Base-by-base conservation (phyloP, 2,888 invertebrate species). In the Drosophila emarginata region DNA sequence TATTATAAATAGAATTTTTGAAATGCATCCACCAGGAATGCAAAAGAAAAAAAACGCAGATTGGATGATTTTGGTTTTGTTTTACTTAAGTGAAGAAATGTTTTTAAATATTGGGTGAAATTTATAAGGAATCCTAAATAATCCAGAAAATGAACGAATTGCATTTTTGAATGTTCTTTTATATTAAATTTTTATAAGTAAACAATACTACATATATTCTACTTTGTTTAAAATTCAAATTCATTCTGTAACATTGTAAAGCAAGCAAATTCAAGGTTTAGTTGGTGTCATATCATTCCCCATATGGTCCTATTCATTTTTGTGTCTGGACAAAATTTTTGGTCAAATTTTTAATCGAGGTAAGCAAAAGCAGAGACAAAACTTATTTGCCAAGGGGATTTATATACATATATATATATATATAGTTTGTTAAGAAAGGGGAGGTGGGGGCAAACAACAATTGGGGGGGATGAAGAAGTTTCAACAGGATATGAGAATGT, bases 341-440 rank as follows among this genome's bases (percentile, higher is more conserved):
- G 28, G 51, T 11, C 23, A 80, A 76, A 68, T 83, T 81, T 64
- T 66, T 66, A 45, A 45, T 60, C 39, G 68, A 75, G 83, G 66
- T 82, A 80, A 66, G 65, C 73, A 51, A 63, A 50, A 56, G 37
- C 53, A 64, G 59, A 53, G 57, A 60, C 54, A 65, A 69, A 76
- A 64, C 73, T 66, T 77, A 78, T 68, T 80, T 71, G n/a, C 57
- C 37, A 32, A 40, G 6, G 36, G 3, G 51, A 60, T 32, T 50
- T 28, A 28, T 6, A 28, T 28, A 28, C 4, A 28, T 6, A 32
- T 32, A 32, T 32, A 9, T 32, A 32, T 11, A 32, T n/a, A 18
- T 11, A 45, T 45, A 45, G 45, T 45, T 45, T 18, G 36, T 5
- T 50, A 14, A 15, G 37, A 39, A 37, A 23, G 39, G 7, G 12